Percentiles rank a stretch among this genome's conserved stretches.
phyloP scores from a whole-genome alignment of 2,797 vertebrate genomes.

The Oreortyx pictus region DNA sequence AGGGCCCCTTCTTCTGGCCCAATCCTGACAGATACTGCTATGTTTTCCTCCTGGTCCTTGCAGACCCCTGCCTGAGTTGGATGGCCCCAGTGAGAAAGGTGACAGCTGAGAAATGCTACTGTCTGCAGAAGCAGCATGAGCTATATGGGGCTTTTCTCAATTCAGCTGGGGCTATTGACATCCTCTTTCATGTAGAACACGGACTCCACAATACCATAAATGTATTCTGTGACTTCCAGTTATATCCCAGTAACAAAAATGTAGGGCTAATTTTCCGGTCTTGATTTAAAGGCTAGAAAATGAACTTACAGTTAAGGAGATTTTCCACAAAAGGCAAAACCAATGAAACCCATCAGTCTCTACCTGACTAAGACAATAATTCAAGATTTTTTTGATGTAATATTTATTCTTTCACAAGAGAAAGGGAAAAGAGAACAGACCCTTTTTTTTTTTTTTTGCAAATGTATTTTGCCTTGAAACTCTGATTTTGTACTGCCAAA shows the following conservation, averaged over 20 bases:
- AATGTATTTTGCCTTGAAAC: background rate
- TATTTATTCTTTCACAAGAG: background rate
- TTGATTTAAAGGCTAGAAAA: constrained; percentile 12
- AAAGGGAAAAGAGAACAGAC: background rate
- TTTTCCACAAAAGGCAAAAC: constrained; percentile 42
- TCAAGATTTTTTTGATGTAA: background rate
- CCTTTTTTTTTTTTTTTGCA: background rate
- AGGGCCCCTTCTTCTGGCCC: background rate
- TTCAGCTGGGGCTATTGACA: background rate
- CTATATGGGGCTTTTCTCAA: background rate
- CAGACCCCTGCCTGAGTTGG: background rate
- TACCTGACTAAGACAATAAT: constrained; percentile 4
- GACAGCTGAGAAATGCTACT: background rate
- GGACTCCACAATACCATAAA: background rate
- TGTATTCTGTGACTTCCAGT: background rate
- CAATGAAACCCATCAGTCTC: background rate
- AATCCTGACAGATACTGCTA: background rate
- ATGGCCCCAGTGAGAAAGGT: background rate
- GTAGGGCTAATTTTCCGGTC: constrained; percentile 3
- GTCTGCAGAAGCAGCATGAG: background rate
- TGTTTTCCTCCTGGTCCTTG: background rate
- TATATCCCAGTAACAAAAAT: background rate
- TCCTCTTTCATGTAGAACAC: background rate
- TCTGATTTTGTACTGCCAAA: background rate
- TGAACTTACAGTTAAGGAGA: constrained; percentile 9